Evolutionary conservation across 2,888 invertebrate genomes (phyloP).

Genomic region (Torymus aiolomorphi): DNA sequence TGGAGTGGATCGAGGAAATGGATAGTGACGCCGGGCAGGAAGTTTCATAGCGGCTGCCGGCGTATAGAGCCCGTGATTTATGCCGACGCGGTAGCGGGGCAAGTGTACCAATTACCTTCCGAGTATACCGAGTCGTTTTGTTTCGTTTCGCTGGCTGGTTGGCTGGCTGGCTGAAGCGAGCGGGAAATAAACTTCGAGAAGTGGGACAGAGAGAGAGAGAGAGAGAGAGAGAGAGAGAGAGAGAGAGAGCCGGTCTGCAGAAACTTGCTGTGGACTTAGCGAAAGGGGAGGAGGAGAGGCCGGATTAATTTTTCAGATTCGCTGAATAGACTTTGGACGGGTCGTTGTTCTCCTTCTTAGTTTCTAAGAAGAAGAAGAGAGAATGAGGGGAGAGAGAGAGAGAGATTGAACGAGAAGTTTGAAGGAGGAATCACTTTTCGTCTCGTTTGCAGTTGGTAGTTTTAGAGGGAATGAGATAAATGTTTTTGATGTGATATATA

Average conservation of each 20-base stretch:
- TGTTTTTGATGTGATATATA: no score
- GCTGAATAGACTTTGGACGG: not conserved
- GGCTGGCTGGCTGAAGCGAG: not conserved
- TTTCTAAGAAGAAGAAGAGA: not conserved
- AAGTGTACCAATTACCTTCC: slow-evolving; percentile 46
- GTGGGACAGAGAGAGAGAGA: not conserved
- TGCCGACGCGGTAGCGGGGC: not conserved
- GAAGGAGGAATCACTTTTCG: no score
- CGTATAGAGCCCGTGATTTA: slow-evolving; percentile 39
- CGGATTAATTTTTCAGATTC: slow-evolving; percentile 22
- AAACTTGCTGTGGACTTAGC: not conserved
- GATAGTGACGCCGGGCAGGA: slow-evolving; percentile 26
- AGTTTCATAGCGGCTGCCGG: slow-evolving; percentile 11
- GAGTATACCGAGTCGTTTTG: slow-evolving; percentile 24
- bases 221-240: no score
- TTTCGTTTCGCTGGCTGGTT: not conserved
- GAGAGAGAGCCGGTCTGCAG: no score
- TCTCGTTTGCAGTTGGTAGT: no score
- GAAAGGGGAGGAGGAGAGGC: no score
- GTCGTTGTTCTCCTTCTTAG: not conserved
- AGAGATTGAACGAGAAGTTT: no score
- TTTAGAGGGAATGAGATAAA: no score
- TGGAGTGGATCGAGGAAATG: slow-evolving; percentile 30
- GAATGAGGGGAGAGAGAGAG: no score
- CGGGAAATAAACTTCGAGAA: slow-evolving; percentile 11